A percentile compares a stretch with the other conserved stretches of the same genome.
Conservation (phyloP, 2,797 vertebrate genomes). For the Syngnathus acus region DNA sequence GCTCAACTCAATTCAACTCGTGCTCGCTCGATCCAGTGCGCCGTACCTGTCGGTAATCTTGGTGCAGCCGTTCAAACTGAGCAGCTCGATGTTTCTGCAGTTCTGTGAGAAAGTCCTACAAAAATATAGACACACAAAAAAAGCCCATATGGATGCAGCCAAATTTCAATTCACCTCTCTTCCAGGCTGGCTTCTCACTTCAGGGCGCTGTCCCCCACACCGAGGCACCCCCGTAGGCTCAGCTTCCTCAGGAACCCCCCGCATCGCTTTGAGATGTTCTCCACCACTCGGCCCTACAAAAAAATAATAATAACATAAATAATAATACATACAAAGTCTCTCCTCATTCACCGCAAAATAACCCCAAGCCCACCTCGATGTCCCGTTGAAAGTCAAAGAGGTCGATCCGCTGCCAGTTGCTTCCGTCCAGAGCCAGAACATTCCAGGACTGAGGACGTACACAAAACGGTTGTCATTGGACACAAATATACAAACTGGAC, state of each 20-base stretch:
- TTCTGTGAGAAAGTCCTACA: conserved; percentile 93
- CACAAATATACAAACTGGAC: conserved; percentile 15
- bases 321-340: too few species aligned
- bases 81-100: conserved; percentile 94
- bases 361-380: conserved; percentile 78
- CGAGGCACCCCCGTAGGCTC: conserved; percentile 88
- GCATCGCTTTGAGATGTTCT: conserved; percentile 96
- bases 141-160: neutral
- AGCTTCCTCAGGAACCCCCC: conserved; percentile 93
- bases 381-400: conserved; percentile 98
- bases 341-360: neutral
- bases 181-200: conserved; percentile 61
- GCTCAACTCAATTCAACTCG: too few species aligned
- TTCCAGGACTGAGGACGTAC: conserved; percentile 85
- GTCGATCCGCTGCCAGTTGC: conserved; percentile 98
- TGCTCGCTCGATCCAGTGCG: neutral
- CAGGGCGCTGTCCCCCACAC: conserved; percentile 91
- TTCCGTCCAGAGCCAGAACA: conserved; percentile 93
- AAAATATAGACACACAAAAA: neutral
- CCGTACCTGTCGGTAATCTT: conserved; percentile 91
- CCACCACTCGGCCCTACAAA: conserved; percentile 87
- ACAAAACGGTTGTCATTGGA: conserved; percentile 10
- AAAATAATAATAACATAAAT: conserved; percentile 14
- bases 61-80: conserved; percentile 94
- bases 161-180: neutral